Base-by-base conservation (phyloP, 2,797 vertebrate species). In the Choloepus didactylus region DNA sequence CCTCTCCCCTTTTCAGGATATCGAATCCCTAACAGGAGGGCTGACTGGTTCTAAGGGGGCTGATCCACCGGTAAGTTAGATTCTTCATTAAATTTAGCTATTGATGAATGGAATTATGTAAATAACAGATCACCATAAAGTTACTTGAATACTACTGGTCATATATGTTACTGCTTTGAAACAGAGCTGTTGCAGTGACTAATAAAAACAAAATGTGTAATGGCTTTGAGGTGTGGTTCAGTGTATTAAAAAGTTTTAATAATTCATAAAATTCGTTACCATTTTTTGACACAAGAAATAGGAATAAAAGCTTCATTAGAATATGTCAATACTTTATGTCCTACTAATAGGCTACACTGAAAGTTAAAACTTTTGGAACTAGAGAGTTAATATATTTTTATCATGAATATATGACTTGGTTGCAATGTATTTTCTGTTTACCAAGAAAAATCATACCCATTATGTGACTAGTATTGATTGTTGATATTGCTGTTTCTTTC, bases 31-130 rank as follows among this genome's bases (percentile, higher is more conserved):
- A 95, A 97, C 97, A 95, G 97, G 97, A 97, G 95, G 97, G 62
- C 95, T 98, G 96, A 46, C 96, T 97, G 97, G 97, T 96, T 96
- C 97, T 92, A 98, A 97, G 89, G 97, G 97, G 93, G 95, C 97
- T 38, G 97, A 98, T 90, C 97, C 97, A 60, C 97, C 97, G 95
- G 97, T 98, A 98, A 98, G 97, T 98, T 95, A 87, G 84, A 95
- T 70, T 59, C 29, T 95, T 97, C 84, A 90, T 94, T 97, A 94
- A 73, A 95, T 95, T 86, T 95, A 85, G 93, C 19, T 95, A 16
- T 89, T 95, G 35, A 93, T 0, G 0, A 69, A 93, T 79, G 84
- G 60, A 94, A 76, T 69, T 70, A 16, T 95, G 46, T 81, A 72
- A 41, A 62, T 5, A 49, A 9, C 16, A 76, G 69, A 69, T 90